A percentile compares a stretch with the other conserved stretches of the same genome.
Conservation (phyloP, 2,797 vertebrate genomes). For the Lithobates pipiens region DNA sequence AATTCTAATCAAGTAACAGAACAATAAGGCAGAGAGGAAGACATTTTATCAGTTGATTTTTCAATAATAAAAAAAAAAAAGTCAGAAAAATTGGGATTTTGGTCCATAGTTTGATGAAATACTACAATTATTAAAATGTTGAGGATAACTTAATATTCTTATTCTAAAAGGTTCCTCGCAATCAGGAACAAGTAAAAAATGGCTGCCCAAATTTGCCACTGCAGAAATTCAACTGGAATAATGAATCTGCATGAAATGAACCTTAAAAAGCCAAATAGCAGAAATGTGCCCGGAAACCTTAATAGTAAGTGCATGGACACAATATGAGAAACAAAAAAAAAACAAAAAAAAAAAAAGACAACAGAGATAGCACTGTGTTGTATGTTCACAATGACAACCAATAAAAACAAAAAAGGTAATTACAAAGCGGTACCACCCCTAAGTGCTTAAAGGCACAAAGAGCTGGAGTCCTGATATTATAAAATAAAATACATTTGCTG, state of each 20-base stretch:
- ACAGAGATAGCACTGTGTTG: background rate
- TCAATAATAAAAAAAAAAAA: too few species aligned
- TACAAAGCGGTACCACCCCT: background rate
- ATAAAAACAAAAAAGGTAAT: background rate
- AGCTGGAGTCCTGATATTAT: too few species aligned
- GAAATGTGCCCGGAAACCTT: slow-evolving; percentile 52
- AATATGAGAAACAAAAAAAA: background rate
- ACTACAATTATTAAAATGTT: background rate
- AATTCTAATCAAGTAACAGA: background rate
- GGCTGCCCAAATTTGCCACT: background rate
- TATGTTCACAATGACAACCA: background rate
- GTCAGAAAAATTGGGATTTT: background rate
- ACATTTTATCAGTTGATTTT: too few species aligned
- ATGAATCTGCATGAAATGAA: slow-evolving; percentile 67
- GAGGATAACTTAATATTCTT: background rate
- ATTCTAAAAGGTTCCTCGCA: too few species aligned
- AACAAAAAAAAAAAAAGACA: background rate
- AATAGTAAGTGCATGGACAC: slow-evolving; percentile 29
- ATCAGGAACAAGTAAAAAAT: slow-evolving; percentile 62
- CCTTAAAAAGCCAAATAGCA: slow-evolving; percentile 42
- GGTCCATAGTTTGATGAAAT: background rate
- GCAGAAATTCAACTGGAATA: slow-evolving; percentile 63
- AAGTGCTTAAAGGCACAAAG: background rate
- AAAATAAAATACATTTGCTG: too few species aligned
- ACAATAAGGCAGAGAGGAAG: background rate